Conservation (phyloP, 2,888 invertebrate species). For the Mythimna albipuncta region DNA sequence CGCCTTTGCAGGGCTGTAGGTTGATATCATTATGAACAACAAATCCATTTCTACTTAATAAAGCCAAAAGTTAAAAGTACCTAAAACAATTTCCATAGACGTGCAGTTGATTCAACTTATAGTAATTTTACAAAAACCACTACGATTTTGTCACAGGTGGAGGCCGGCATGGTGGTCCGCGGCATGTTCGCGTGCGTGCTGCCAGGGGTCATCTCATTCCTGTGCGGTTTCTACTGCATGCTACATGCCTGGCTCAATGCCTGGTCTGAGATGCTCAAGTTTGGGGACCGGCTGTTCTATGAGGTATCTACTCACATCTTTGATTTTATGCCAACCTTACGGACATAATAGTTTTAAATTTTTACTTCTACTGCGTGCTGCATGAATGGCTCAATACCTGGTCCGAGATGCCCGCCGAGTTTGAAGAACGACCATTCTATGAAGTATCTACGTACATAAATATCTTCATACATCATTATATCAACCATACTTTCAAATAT, state of each 20-base stretch:
- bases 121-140: neutral
- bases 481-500: too few species aligned
- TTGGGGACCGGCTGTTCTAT: constrained; percentile 94
- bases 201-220: constrained; percentile 93
- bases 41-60: neutral
- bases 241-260: constrained; percentile 98
- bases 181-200: constrained; percentile 94
- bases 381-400: constrained; percentile 93
- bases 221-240: constrained; percentile 96
- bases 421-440: too few species aligned
- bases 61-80: too few species aligned
- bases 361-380: constrained; percentile 95
- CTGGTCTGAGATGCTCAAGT: constrained; percentile 96
- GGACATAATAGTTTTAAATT: too few species aligned
- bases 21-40: too few species aligned
- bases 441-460: constrained; percentile 57
- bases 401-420: too few species aligned
- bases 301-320: constrained; percentile 72
- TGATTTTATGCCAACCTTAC: too few species aligned
- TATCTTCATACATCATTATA: too few species aligned
- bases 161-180: constrained; percentile 87
- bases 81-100: too few species aligned
- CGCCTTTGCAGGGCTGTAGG: too few species aligned
- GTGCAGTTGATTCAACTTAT: neutral
- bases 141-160: constrained; percentile 72